Evolutionary conservation across 2,888 invertebrate species (phyloP).

Genomic region (Drosophila quasianomalipes): DNA sequence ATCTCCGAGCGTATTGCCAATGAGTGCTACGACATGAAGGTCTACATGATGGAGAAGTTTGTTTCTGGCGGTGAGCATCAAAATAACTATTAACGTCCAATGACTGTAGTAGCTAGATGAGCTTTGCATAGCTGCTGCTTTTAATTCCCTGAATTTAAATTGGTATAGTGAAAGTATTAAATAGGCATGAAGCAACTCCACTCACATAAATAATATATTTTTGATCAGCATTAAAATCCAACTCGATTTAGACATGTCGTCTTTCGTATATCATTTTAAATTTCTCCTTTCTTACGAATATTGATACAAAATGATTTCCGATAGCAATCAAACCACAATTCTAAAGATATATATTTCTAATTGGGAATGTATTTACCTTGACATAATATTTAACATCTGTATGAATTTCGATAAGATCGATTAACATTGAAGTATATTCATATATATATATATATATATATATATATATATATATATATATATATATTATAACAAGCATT

Average conservation of each 20-base stretch:
- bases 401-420: neutral
- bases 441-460: neutral
- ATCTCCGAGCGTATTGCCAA: slow-evolving; percentile 90
- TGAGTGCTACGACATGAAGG: slow-evolving; percentile 90
- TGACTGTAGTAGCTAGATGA: neutral
- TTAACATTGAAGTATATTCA: neutral
- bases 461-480: no score
- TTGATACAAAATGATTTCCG: neutral
- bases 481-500: neutral
- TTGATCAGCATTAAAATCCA: neutral
- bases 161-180: no score
- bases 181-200: neutral
- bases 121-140: neutral
- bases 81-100: neutral
- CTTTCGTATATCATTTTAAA: neutral
- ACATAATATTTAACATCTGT: neutral
- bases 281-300: neutral
- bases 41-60: slow-evolving; percentile 91
- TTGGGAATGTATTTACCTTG: neutral
- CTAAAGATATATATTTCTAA: neutral
- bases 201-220: neutral
- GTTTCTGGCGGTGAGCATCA: slow-evolving; percentile 87
- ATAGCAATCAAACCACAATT: neutral
- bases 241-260: neutral
- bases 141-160: no score